Evolutionary conservation across 1,140 invertebrate genomes (phyloP).

Genomic region (Carposina sasakii): DNA sequence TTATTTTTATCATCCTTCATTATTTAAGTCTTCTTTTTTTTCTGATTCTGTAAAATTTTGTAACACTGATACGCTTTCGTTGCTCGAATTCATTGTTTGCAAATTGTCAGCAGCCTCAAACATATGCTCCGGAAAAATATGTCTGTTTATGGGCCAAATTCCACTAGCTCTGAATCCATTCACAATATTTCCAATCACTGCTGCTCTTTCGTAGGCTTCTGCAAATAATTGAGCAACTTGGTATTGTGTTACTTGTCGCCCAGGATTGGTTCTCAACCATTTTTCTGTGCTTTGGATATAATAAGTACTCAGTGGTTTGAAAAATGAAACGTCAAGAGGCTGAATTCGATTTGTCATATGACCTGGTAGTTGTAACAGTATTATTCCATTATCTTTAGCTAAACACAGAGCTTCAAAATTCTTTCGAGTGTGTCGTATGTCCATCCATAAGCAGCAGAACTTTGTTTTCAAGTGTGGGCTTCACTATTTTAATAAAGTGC

Average conservation of each 20-base stretch:
- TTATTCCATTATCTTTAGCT: neutral
- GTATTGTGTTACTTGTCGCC: too few relatives aligned
- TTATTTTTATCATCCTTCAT: too few relatives aligned
- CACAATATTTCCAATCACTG: neutral
- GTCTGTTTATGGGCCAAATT: conserved; percentile 15
- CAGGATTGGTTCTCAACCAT: conserved; percentile 20
- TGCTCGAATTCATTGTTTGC: neutral
- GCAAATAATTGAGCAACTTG: neutral
- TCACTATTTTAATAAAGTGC: conserved; percentile 19
- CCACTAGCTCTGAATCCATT: conserved; percentile 14
- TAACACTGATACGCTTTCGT: conserved; percentile 3
- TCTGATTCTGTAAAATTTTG: conserved; percentile 4
- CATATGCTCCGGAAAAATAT: conserved; percentile 5
- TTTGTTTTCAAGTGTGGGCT: conserved; percentile 10
- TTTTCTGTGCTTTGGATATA: conserved; percentile 29
- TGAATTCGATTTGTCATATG: conserved; percentile 40
- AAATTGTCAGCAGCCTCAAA: conserved; percentile 7
- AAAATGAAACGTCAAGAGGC: conserved; percentile 55
- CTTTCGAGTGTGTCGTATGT: neutral
- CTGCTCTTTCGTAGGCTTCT: neutral
- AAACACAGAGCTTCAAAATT: neutral
- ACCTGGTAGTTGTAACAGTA: conserved; percentile 8
- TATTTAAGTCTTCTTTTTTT: too few relatives aligned
- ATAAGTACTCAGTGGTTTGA: conserved; percentile 36
- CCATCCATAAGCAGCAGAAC: too few relatives aligned